Conservation (phyloP, 2,797 vertebrate genomes). For the Heteromormyrus szaboi region DNA sequence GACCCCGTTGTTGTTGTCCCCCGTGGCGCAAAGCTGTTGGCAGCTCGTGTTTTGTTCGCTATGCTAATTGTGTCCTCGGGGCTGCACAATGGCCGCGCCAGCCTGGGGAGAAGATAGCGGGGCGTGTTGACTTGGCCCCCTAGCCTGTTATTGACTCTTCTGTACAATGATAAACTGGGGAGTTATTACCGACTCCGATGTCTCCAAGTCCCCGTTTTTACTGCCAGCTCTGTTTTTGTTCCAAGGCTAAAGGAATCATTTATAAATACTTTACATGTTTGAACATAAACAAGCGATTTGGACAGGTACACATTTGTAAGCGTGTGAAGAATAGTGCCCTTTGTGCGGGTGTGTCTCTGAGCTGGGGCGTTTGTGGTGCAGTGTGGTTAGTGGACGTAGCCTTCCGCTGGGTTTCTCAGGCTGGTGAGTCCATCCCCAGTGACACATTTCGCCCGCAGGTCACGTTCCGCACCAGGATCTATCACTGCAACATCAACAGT, state of each 20-base stretch:
- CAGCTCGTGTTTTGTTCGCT: neutral
- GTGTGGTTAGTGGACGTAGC: neutral
- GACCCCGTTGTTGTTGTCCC: neutral
- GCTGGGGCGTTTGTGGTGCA: neutral
- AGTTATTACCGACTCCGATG: neutral
- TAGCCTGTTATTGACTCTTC: neutral
- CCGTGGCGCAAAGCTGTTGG: neutral
- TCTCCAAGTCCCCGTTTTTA: neutral
- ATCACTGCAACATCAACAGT: conserved; percentile 91
- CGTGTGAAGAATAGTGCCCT: neutral
- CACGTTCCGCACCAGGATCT: conserved; percentile 84
- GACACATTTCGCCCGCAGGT: conserved; percentile 53
- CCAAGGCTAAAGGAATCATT: neutral
- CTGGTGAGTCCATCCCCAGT: neutral
- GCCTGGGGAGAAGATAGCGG: neutral
- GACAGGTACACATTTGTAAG: neutral
- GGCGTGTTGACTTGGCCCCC: neutral
- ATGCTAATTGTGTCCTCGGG: conserved; percentile 1
- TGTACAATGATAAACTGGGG: neutral
- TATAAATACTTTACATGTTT: neutral
- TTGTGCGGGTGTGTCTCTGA: neutral
- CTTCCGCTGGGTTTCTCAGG: neutral
- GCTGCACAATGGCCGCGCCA: neutral
- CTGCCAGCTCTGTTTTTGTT: neutral
- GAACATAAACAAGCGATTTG: neutral